Evolutionary conservation across 1,140 invertebrate species (phyloP).

Genomic region (Scylla paramamosain): DNA sequence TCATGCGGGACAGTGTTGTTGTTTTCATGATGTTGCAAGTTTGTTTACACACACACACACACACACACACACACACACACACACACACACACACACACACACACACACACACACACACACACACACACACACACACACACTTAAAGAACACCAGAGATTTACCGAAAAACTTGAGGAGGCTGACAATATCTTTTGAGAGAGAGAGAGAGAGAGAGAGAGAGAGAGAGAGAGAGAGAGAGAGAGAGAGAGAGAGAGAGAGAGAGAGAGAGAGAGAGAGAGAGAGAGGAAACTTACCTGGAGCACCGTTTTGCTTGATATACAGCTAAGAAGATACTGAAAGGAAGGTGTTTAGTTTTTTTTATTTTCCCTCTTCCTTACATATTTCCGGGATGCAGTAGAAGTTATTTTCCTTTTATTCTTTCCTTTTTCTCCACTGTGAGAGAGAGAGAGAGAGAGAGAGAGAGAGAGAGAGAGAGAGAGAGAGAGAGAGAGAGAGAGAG

Average conservation of each 20-base stretch:
- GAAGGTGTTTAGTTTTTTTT: neutral
- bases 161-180: neutral
- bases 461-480: too few relatives aligned
- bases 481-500: too few relatives aligned
- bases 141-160: conserved; percentile 7
- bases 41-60: conserved; percentile 22
- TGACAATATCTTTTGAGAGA: too few relatives aligned
- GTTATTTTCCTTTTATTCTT: neutral
- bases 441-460: too few relatives aligned
- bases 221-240: neutral
- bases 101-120: neutral
- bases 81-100: conserved; percentile 20
- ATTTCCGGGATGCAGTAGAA: neutral
- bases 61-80: conserved; percentile 20
- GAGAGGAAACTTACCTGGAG: neutral
- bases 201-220: neutral
- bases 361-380: neutral
- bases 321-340: neutral
- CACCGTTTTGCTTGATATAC: neutral
- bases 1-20: neutral
- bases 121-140: neutral
- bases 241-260: neutral
- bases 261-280: neutral
- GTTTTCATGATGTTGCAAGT: neutral
- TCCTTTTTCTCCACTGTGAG: neutral